These are phyloP conservation scores for Medauroidea extradentata DNA, from an alignment of 1,140 invertebrate species.

Conservation along the genomic window DNA sequence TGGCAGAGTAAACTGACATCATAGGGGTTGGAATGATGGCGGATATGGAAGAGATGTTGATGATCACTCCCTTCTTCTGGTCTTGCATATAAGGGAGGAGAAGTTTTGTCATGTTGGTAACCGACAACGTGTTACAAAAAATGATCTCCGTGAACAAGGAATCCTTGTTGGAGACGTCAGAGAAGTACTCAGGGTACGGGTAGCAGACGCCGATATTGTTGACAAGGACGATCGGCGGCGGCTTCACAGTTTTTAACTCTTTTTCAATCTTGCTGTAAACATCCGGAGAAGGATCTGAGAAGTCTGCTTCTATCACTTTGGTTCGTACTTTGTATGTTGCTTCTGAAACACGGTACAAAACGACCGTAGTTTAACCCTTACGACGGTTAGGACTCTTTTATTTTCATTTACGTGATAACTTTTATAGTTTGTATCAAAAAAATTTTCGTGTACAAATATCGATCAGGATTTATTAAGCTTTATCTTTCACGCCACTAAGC, in stretches of 20 bases:
- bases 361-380: background rate
- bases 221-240: conserved; percentile 88
- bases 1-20: conserved; percentile 81
- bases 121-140: conserved; percentile 56
- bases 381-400: background rate
- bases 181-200: conserved; percentile 78
- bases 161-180: conserved; percentile 56
- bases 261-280: conserved; percentile 75
- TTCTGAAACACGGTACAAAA: conserved; percentile 47
- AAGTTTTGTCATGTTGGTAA: conserved; percentile 61
- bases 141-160: conserved; percentile 44
- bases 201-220: conserved; percentile 97
- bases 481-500: no score
- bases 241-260: conserved; percentile 56
- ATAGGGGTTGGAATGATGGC: conserved; percentile 77
- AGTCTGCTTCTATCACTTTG: conserved; percentile 79
- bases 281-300: conserved; percentile 57
- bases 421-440: background rate
- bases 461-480: no score
- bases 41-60: conserved; percentile 87
- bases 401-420: background rate
- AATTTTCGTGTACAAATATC: background rate
- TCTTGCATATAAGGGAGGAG: conserved; percentile 87
- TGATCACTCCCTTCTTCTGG: conserved; percentile 76
- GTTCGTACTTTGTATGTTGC: conserved; percentile 71